Percentiles rank a stretch among this genome's conserved stretches.
phyloP scores from a whole-genome alignment of 2,797 vertebrate genomes.

The Neoniphon sammara region DNA sequence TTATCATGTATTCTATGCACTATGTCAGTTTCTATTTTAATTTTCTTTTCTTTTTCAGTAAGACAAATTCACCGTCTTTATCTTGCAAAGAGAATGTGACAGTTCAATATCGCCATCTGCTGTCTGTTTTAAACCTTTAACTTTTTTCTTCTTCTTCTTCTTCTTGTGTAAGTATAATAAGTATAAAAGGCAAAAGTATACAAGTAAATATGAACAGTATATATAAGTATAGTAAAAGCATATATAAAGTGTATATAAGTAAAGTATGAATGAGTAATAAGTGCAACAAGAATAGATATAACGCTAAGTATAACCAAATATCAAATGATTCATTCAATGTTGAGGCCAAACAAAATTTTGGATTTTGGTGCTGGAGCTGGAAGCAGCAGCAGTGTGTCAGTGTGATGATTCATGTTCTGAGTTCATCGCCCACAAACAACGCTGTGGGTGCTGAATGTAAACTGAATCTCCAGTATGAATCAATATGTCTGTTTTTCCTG shows the following conservation, averaged over 20 bases:
- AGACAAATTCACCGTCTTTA: too few relatives aligned
- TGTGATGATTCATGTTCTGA: conserved; percentile 63
- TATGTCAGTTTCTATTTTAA: too few relatives aligned
- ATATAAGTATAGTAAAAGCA: too few relatives aligned
- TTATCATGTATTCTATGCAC: too few relatives aligned
- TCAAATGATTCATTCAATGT: conserved; percentile 3
- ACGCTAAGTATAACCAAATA: neutral
- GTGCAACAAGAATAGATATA: too few relatives aligned
- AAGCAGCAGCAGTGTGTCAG: conserved; percentile 51
- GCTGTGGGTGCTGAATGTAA: conserved; percentile 29
- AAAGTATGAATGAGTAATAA: too few relatives aligned
- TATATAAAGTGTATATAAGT: too few relatives aligned
- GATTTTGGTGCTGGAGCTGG: conserved; percentile 19
- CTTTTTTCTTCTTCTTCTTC: neutral
- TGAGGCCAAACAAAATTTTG: conserved; percentile 19
- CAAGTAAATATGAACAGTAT: too few relatives aligned
- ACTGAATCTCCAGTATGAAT: conserved; percentile 11
- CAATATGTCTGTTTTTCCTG: conserved; percentile 13
- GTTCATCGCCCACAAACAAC: conserved; percentile 40
- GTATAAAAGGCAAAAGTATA: too few relatives aligned
- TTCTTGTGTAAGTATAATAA: too few relatives aligned
- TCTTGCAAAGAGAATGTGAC: neutral
- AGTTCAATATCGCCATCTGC: conserved; percentile 66
- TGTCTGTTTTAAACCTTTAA: conserved; percentile 40
- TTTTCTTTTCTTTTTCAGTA: neutral